phyloP scores from a whole-genome alignment of 2,888 invertebrate genomes.

The Pristionchus entomophagus region DNA sequence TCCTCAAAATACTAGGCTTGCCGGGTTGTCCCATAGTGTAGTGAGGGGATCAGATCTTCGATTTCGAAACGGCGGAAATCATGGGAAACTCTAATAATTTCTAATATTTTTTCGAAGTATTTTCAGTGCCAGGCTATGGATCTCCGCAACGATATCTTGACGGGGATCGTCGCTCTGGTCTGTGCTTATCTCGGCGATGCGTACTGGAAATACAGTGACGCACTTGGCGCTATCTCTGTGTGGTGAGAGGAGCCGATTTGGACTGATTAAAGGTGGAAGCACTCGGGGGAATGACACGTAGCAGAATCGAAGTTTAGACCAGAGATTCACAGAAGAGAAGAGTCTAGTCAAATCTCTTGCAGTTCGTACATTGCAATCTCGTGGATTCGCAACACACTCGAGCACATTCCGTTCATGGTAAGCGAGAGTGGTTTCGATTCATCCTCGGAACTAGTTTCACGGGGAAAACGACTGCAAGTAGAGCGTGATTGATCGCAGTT shows the following conservation, averaged over 20 bases:
- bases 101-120: too few species aligned
- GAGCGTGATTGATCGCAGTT: too few species aligned
- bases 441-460: too few species aligned
- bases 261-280: not conserved
- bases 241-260: conserved; percentile 58
- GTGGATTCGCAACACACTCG: conserved; percentile 70
- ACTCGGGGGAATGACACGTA: not conserved
- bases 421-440: too few species aligned
- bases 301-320: not conserved
- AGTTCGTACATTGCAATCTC: conserved; percentile 68
- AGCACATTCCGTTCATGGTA: conserved; percentile 64
- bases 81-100: too few species aligned
- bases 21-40: too few species aligned
- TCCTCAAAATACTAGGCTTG: too few species aligned
- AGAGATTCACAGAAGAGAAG: not conserved
- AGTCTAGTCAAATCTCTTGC: conserved; percentile 29
- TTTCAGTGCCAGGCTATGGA: conserved; percentile 76
- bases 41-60: too few species aligned
- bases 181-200: conserved; percentile 77
- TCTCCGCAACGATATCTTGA: conserved; percentile 78
- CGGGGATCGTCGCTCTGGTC: conserved; percentile 76
- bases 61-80: too few species aligned
- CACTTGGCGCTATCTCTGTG: conserved; percentile 77
- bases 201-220: conserved; percentile 77
- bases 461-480: too few species aligned